Conservation (phyloP, 2,797 vertebrate species). For the Glossophaga mutica region DNA sequence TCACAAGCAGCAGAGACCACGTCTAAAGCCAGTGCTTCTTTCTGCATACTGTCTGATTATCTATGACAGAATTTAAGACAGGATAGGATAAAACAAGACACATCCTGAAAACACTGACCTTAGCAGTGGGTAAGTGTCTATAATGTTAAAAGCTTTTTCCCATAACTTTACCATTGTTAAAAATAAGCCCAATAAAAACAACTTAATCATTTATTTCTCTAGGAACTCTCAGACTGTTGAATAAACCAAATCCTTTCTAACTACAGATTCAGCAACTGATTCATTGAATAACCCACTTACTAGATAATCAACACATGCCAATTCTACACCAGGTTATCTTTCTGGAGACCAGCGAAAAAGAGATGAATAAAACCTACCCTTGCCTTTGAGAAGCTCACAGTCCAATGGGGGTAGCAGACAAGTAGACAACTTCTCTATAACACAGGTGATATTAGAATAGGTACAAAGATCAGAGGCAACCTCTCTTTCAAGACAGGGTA, state of each 20-base stretch:
- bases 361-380: not conserved
- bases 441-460: not conserved
- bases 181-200: not conserved
- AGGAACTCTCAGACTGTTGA: not conserved
- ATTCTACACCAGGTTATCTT: not conserved
- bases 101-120: not conserved
- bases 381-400: not conserved
- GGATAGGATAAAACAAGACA: not conserved
- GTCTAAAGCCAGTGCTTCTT: not conserved
- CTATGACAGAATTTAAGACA: not conserved
- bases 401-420: not conserved
- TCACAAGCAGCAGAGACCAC: not conserved
- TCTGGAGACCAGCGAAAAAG: not conserved
- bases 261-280: not conserved
- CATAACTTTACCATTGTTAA: not conserved
- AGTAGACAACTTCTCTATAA: not conserved
- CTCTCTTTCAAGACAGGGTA: not conserved
- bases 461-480: not conserved
- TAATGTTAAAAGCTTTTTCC: not conserved
- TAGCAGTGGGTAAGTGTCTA: not conserved
- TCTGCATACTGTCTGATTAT: not conserved
- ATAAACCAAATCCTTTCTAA: slow-evolving; percentile 21
- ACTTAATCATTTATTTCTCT: not conserved
- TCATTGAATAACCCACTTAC: not conserved
- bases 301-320: not conserved